Base-by-base conservation (phyloP, 2,888 invertebrate genomes). In the Amblyjoppa proteus region DNA sequence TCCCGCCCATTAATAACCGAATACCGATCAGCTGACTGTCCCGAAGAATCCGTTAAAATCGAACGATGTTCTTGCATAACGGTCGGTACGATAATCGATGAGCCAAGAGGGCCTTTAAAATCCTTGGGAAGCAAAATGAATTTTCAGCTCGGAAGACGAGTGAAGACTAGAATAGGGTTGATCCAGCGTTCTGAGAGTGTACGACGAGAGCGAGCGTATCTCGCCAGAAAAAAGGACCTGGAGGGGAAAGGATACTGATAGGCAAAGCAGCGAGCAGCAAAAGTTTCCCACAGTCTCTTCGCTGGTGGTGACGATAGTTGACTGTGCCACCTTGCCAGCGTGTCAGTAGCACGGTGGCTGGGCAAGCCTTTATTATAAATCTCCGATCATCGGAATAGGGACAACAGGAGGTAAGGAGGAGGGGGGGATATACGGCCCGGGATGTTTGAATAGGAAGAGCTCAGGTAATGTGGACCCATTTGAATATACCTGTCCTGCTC, bases 381-480 rank as follows among this genome's bases (percentile, higher is more conserved):
- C 93, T 93, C 91, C 91, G 92, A 93, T 93, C 92, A 94, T 93
- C 92, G 88, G 89, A 81, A 80, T 28, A 79, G 81, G 85, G 85
- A 78, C 73, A 76, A 80, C 66, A 68, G 75, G 56, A n/a, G 51
- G 75, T 45, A 34, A 20, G 74, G 64, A 25, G 64, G 69, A 41
- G 49, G 61, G 56, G 87, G 88, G 88, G 80, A 53, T 58, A 76
- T 41, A 77, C 87, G 81, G 86, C 78, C 84, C 87, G 88, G 88
- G 75, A 81, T 92, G 93, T 94, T 93, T 93, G 93, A 94, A 94
- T 93, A 93, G 93, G 94, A 94, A 94, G 94, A 93, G 92, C 92
- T 88, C 93, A 93, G 94, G 94, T 93, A 93, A 93, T 93, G 90
- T 90, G 90, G 84, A 83, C 90, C 88, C 89, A 93, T 94, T 94